Evolutionary conservation across 2,113 vertebrate genomes (phyloP), one percentile per base, ranked within the genome.

Genomic region (Acanthisitta chloris): DNA sequence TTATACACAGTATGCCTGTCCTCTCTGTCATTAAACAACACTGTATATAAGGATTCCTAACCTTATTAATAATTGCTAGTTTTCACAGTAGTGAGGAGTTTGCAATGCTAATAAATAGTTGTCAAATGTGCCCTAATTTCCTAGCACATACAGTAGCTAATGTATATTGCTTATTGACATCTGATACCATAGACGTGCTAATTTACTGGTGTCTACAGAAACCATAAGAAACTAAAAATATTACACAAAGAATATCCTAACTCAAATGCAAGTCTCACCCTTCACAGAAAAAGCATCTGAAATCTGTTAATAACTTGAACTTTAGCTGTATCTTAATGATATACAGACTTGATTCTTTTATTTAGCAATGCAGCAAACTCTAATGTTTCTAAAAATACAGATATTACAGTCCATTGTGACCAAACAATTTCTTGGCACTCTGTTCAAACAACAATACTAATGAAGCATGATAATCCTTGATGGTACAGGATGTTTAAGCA

Each of bases 311-410:
- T 61, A 81, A 83, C 76, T 87, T 94, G 67, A 95, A 95, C 45
- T 91, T 96, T 64, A 85, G 34, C 48, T 7, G 15, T 79, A 28
- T 92, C 29, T 90, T 93, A 86, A 78, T 89, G 69, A 95, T 77
- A 73, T 34, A 65, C 26, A 86, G 36, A 69, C 52, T 64, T 85
- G 62, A 92, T 91, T 87, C 26, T 45, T 70, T 87, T n/a, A 76
- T 52, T 76, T 90, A 94, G 43, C 0, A 0, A 97, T 81, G 26
- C 58, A 95, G 66, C 24, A 89, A 94, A 97, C 78, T 84, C 79
- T 91, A 66, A 90, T 28, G 31, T 57, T 94, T 93, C 74, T 96
- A 95, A 96, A 96, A 94, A 90, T 59, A 74, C 18, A 93, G 84
- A 74, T 45, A 96, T 19, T 84, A 34, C 45, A 81, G 70, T 81